Evolutionary conservation across 2,797 vertebrate species (phyloP), one percentile per base, ranked within the genome.

Genomic region (Gymnocypris eckloni): DNA sequence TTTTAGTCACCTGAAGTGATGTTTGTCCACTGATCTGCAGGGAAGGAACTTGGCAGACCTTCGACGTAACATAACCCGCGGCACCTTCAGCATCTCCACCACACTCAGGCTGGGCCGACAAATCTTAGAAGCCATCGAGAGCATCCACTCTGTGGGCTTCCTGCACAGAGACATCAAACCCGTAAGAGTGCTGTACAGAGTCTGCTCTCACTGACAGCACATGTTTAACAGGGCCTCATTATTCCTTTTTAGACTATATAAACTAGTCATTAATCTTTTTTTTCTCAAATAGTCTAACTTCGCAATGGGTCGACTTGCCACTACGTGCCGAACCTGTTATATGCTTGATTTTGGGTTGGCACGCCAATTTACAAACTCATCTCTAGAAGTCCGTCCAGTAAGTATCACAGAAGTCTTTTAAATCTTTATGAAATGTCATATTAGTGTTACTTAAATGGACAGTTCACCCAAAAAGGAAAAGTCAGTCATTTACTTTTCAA

Each of bases 331-430:
- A 90, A 99, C 97, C 91, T 99, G 98, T 95, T 99, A 96, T 80
- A 99, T 99, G 98, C 96, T 99, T 84, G 98, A 99, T 93, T 99
- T 99, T 88, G 98, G 98, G 91, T 95, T 99, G 94, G 97, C 97
- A 50, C 96, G 98, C 56, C 97, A 98, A 84, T 99, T 99, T 92
- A 98, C 98, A 91, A 98, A 97, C 94, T 98, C 97, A 48, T 97
- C 95, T 94, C 97, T 97, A 89, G 97, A 99, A 94, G 97, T 99
- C 92, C 97, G 98, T 89, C 95, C 95, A 64, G 95, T 96, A 91
- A 95, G 95, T 90, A 92, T 50, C 50, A 41, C 25, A 48, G 25
- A 70, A 41, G 8, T 83, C 4, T 64, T 75, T 83, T 83, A 25
- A 75, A 83, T 43, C 8, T 56, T 79, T 39, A 16, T 39, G 1